phyloP scores from a whole-genome alignment of 2,888 invertebrate species.

The Eilema sororculum region DNA sequence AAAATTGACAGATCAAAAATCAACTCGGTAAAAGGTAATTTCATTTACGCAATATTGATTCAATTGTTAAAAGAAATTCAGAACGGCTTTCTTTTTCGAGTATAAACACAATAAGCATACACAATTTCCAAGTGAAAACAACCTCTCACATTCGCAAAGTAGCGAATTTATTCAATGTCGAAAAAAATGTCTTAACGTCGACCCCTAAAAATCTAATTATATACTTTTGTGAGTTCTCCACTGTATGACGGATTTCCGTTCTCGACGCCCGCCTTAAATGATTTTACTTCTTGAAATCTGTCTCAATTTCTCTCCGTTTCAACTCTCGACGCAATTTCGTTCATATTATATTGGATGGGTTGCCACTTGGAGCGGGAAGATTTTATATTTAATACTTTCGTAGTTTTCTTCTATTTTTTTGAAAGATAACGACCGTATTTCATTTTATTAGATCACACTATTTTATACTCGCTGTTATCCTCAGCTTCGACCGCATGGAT shows the following conservation, averaged over 20 bases:
- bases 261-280: constrained; percentile 65
- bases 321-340: constrained; percentile 67
- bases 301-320: constrained; percentile 71
- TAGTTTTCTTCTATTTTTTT: neutral
- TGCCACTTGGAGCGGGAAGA: constrained; percentile 43
- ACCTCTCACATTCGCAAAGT: constrained; percentile 33
- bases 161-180: constrained; percentile 33
- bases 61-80: constrained; percentile 32
- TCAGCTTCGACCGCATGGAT: too few species aligned
- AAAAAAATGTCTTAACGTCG: constrained; percentile 39
- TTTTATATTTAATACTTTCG: constrained; percentile 41
- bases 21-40: constrained; percentile 22
- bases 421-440: neutral
- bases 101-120: constrained; percentile 42
- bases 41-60: constrained; percentile 27
- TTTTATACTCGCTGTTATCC: too few species aligned
- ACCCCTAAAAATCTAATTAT: constrained; percentile 61
- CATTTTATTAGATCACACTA: neutral
- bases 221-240: constrained; percentile 56
- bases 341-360: constrained; percentile 64
- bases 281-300: constrained; percentile 73
- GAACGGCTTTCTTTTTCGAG: constrained; percentile 24
- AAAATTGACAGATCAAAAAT: constrained; percentile 20
- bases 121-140: constrained; percentile 46
- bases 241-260: constrained; percentile 72